These are phyloP conservation scores for Microtus pennsylvanicus DNA, from an alignment of 2,113 vertebrate genomes.

Conservation along the genomic window DNA sequence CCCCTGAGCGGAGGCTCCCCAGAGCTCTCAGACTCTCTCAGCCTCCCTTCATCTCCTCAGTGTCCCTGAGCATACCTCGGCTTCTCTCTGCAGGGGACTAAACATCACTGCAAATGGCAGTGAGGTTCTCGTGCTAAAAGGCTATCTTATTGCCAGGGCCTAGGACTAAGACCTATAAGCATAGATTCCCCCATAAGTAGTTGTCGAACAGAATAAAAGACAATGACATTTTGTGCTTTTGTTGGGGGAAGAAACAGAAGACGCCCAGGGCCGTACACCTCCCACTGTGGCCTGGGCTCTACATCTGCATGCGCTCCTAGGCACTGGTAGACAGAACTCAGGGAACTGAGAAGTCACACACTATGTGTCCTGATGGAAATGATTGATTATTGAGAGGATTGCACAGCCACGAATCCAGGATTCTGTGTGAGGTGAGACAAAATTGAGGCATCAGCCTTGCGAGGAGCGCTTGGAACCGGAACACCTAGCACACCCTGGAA, in stretches of 20 bases:
- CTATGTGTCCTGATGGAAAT: not conserved
- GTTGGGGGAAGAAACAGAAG: not conserved
- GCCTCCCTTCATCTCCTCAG: not conserved
- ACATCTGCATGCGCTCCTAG: too few relatives aligned
- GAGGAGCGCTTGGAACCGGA: not conserved
- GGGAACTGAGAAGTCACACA: not conserved
- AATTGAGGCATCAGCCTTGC: not conserved
- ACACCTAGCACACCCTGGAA: not conserved
- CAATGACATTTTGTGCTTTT: not conserved
- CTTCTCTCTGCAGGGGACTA: not conserved
- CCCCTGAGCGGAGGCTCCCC: not conserved
- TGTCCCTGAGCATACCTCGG: not conserved
- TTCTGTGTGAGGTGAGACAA: too few relatives aligned
- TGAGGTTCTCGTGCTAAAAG: not conserved
- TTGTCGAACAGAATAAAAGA: not conserved
- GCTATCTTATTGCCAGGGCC: not conserved
- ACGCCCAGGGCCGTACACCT: accelerated
- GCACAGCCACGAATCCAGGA: accelerated
- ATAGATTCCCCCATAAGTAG: accelerated
- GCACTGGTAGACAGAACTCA: not conserved
- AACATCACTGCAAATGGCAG: not conserved
- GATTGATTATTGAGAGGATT: not conserved
- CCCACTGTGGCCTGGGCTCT: not conserved
- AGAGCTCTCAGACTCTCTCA: not conserved
- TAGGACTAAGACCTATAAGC: not conserved